phyloP scores from a whole-genome alignment of 2,888 invertebrate species.

The Orthosia cruda region DNA sequence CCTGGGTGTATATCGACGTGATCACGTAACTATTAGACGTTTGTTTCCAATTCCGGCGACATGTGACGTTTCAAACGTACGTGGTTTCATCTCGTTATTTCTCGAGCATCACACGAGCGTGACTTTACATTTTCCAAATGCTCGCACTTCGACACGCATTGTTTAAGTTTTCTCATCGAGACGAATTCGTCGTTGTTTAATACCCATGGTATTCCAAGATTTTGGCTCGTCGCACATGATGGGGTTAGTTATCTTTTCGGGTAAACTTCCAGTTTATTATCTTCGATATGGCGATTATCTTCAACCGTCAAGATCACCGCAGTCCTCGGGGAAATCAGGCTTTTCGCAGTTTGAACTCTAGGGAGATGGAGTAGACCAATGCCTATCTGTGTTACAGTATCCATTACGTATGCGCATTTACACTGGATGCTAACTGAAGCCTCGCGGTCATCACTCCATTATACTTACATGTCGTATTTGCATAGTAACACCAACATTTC shows the following conservation, averaged over 20 bases:
- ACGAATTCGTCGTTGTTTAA: constrained; percentile 9
- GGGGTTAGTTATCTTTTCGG: not conserved
- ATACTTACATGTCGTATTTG: constrained; percentile 28
- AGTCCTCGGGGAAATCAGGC: constrained; percentile 23
- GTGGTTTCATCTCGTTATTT: constrained; percentile 33
- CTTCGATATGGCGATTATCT: not conserved
- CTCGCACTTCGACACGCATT: constrained; percentile 31
- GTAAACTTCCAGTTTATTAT: not conserved
- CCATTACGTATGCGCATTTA: constrained; percentile 17
- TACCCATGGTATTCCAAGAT: not conserved
- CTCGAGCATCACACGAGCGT: constrained; percentile 19
- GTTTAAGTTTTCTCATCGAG: constrained; percentile 11
- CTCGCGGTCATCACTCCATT: not conserved
- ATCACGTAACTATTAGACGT: constrained; percentile 26
- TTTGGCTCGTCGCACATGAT: not conserved
- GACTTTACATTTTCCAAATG: constrained; percentile 25
- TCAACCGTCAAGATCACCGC: not conserved
- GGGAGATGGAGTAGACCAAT: not conserved
- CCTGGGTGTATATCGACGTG: constrained; percentile 27
- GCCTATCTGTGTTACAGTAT: constrained; percentile 2
- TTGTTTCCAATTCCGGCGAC: constrained; percentile 22
- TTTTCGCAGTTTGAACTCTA: not conserved
- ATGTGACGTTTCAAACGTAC: constrained; percentile 21
- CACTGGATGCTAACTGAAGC: not conserved
- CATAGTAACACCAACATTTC: constrained; percentile 18